Base-by-base conservation (phyloP, 2,797 vertebrate species). In the Peromyscus nudipes region DNA sequence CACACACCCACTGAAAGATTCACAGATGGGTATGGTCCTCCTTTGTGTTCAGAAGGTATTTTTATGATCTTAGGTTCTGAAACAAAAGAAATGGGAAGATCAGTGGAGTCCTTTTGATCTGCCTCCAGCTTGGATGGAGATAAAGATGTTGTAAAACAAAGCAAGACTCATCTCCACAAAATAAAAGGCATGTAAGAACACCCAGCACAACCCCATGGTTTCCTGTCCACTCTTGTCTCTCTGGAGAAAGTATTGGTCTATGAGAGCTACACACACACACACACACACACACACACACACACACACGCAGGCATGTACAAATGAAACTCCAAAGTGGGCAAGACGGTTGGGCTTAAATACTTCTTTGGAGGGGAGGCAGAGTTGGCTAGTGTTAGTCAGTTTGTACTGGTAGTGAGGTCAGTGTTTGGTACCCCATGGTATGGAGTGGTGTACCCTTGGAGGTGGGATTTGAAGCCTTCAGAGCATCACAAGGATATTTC, bases 41-140 rank as follows among this genome's bases (percentile, higher is more conserved):
- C 9, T 92, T 73, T 87, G 46, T 67, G 46, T 90, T 89, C 27
- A 84, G 55, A 85, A 94, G 69, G 19, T 60, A 34, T 73, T 64
- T 73, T 49, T n/a, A 52, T 37, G 43, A 4, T 52, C 9, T 57
- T 88, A 77, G 52, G 29, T 71, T 60, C n/a, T 81, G 43, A 79
- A 49, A 46, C 62, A 14, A 34, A 80, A n/a, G 79, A 76, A 84
- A 87, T 55, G 19, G 6, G 62, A 81, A 80, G 52, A n/a, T 65
- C 34, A 13, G 73, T 27, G 75, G 43, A 92, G 34, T 76, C 49
- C 27, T 89, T 71, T 93, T 67, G 75, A 71, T 75, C n/a, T 83
- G 62, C 5, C 62, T 93, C 43, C 13, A 81, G 89, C 40, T 92
- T 77, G 69, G 31, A 86, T 49, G 82, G 65, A 95, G 86, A 92